Percentiles rank a stretch among this genome's conserved stretches.
Evolutionary conservation across 1,140 invertebrate species (phyloP).

Genomic region (Cyclargus thomasi): DNA sequence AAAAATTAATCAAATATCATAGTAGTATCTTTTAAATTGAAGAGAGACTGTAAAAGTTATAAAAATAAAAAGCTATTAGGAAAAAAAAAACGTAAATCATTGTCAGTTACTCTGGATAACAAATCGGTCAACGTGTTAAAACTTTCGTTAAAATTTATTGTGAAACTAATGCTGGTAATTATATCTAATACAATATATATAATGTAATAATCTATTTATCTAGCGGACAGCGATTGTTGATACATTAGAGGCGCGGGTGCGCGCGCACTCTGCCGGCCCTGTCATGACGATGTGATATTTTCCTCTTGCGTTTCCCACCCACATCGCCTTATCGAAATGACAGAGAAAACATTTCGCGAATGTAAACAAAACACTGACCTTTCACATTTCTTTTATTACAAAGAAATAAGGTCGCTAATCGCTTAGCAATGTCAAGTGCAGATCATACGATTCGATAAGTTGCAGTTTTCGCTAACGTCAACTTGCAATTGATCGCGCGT

Average conservation of each 20-base stretch:
- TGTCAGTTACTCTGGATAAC: too few relatives aligned
- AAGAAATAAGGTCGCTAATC: background rate
- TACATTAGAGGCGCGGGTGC: background rate
- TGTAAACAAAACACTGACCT: constrained; percentile 10
- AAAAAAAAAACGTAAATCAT: too few relatives aligned
- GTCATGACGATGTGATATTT: constrained; percentile 24
- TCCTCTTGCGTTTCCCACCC: constrained; percentile 29
- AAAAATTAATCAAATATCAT: too few relatives aligned
- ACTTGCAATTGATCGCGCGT: background rate
- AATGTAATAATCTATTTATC: background rate
- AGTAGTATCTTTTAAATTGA: too few relatives aligned
- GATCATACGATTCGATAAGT: constrained; percentile 7
- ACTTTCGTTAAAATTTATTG: too few relatives aligned
- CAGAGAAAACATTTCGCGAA: constrained; percentile 25
- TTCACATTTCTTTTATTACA: background rate
- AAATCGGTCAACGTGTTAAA: too few relatives aligned
- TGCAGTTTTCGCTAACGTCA: constrained; percentile 4
- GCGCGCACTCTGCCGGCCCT: constrained; percentile 4
- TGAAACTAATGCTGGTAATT: background rate
- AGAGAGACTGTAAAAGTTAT: too few relatives aligned
- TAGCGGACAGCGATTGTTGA: background rate
- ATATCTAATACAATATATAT: background rate
- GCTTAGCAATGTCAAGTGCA: background rate
- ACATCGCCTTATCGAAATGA: constrained; percentile 34
- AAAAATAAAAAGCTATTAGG: too few relatives aligned